Evolutionary conservation across 2,113 vertebrate genomes (phyloP).

Genomic region (Lophotis ruficrista): DNA sequence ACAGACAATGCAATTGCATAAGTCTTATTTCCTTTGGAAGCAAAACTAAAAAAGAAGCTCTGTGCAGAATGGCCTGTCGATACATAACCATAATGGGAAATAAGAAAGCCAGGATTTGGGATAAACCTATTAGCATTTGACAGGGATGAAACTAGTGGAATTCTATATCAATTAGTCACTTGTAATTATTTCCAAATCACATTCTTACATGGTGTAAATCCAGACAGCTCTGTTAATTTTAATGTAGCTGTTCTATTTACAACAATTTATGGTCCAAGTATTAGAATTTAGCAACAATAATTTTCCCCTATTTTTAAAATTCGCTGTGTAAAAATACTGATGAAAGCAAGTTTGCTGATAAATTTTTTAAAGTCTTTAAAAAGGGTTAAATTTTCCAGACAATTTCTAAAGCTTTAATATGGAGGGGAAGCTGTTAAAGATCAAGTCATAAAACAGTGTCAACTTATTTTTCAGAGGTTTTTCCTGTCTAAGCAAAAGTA

Average conservation of each 20-base stretch:
- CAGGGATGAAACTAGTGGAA: background rate
- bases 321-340: background rate
- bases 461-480: background rate
- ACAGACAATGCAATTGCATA: background rate
- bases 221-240: background rate
- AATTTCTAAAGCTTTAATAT: constrained; percentile 16
- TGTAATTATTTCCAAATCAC: background rate
- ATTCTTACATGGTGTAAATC: background rate
- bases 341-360: background rate
- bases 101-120: background rate
- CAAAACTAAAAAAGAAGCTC: background rate
- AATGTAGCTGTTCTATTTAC: background rate
- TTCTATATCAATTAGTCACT: background rate
- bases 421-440: background rate
- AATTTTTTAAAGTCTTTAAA: background rate
- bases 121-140: background rate
- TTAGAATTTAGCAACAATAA: background rate
- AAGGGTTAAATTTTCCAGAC: constrained; percentile 1
- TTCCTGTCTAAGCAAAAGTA: background rate
- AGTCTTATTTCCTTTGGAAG: background rate
- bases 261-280: background rate
- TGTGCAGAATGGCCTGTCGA: background rate
- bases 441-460: background rate
- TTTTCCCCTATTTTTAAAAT: background rate
- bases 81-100: background rate